Conservation (phyloP, 2,888 invertebrate species). For the Cheilosia scutellata region DNA sequence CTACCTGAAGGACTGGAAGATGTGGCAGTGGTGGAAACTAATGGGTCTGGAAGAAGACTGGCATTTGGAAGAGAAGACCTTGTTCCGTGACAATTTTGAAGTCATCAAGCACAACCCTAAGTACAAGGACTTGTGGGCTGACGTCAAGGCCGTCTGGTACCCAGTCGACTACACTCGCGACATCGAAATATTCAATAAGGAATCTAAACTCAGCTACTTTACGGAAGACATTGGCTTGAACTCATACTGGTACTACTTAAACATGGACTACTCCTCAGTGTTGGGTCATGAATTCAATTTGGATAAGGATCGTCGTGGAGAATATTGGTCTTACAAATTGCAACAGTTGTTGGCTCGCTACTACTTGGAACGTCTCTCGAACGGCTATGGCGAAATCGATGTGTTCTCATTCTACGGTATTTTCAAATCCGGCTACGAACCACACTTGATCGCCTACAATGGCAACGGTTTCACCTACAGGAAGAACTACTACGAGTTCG, state of each 20-base stretch:
- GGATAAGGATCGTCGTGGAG: constrained; percentile 87
- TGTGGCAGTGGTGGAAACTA: constrained; percentile 82
- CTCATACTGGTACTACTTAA: constrained; percentile 87
- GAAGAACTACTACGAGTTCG: constrained; percentile 85
- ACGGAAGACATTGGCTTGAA: constrained; percentile 90
- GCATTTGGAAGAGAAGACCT: constrained; percentile 78
- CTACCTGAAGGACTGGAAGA: constrained; percentile 79
- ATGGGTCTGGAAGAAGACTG: constrained; percentile 81
- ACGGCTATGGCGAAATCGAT: constrained; percentile 88
- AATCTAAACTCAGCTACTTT: constrained; percentile 88
- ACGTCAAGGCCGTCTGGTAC: constrained; percentile 80
- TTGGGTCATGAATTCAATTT: constrained; percentile 85
- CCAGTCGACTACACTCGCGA: constrained; percentile 87
- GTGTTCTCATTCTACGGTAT: constrained; percentile 85
- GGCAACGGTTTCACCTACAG: constrained; percentile 88
- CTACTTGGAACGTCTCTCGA: constrained; percentile 90
- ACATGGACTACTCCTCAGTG: constrained; percentile 88
- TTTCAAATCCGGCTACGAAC: constrained; percentile 87
- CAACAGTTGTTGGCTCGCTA: constrained; percentile 90
- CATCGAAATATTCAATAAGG: constrained; percentile 84
- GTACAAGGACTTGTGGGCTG: constrained; percentile 78
- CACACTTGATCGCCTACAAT: constrained; percentile 87
- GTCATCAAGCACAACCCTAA: constrained; percentile 78
- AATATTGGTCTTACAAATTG: constrained; percentile 87
- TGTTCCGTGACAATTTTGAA: constrained; percentile 80